Base-by-base conservation (phyloP, 2,888 invertebrate genomes). In the Rhaphigaster nebulosa region DNA sequence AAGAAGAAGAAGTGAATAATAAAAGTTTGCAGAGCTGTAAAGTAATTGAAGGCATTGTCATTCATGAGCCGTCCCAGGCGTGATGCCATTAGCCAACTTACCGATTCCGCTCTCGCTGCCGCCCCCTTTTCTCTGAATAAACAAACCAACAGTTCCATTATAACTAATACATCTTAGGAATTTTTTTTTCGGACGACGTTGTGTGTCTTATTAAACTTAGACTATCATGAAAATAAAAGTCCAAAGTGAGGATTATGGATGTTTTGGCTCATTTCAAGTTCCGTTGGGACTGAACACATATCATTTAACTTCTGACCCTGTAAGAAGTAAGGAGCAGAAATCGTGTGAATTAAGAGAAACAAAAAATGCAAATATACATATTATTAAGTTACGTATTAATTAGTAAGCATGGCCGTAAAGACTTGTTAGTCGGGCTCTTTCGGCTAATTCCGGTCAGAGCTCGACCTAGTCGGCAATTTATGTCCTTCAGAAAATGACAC, bases 31-130 rank as follows among this genome's bases (percentile, higher is more conserved):
- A 50, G 84, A 38, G n/a, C 45, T 18, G 45, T 50, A 84, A 84
- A 84, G 84, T 84, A 84, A 84, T 84, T 84, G 84, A 84, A 84
- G 84, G 45, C 84, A 84, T 84, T 84, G 84, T 84, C 84, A 84
- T 84, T 84, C 84, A 84, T 45, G 84, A n/a, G 15, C 45, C 84
- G n/a, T 10, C n/a, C 12, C 13, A 5, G n/a, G 45, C 45, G 45
- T 84, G 41, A 50, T 84, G 45, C 84, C 84, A 84, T 84, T 84
- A 84, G 45, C 84, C n/a, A 34, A n/a, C 84, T 84, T 84, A 50
- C 6, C 45, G 13, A 84, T 84, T 84, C 84, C 15, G n/a, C n/a
- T 26, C 84, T 26, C 45, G 45, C 26, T 13, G n/a, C 84, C 84
- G 4, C n/a, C 45, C 45, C 50, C 13, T 84, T 84, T 84, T 50